Conservation (phyloP, 2,888 invertebrate genomes). For the Hedychridium roseum region DNA sequence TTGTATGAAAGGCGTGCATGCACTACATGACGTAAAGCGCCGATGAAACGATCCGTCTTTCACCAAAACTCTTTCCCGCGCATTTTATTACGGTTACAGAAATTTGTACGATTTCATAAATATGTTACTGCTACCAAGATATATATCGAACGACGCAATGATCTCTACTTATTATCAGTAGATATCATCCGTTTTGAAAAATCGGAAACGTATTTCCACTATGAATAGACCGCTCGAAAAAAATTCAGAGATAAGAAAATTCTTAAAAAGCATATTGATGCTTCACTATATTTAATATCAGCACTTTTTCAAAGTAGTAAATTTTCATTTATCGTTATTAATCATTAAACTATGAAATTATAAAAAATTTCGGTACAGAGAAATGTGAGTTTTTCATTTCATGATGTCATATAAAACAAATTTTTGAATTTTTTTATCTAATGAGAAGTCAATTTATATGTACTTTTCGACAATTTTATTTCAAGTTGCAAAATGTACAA, state of each 20-base stretch:
- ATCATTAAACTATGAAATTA: no score
- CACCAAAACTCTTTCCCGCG: conserved; percentile 46
- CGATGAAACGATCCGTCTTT: conserved; percentile 44
- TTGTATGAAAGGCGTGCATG: background rate
- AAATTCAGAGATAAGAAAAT: conserved; percentile 9
- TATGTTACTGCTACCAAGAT: background rate
- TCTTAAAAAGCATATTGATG: background rate
- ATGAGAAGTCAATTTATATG: background rate
- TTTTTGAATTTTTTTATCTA: background rate
- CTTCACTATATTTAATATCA: no score
- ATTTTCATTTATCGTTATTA: no score
- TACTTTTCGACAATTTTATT: background rate
- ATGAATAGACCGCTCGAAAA: conserved; percentile 31
- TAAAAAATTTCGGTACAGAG: no score
- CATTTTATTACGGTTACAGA: no score
- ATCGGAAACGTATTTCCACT: conserved; percentile 17
- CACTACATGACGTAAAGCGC: conserved; percentile 7
- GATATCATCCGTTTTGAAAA: background rate
- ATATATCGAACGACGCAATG: background rate
- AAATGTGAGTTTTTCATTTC: no score
- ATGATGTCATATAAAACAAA: no score
- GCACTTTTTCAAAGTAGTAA: no score
- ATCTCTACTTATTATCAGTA: background rate
- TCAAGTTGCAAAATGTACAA: background rate
- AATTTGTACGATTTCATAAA: conserved; percentile 31